These are phyloP conservation scores for Oscheius onirici DNA, from an alignment of 2,888 invertebrate genomes.

Conservation along the genomic window DNA sequence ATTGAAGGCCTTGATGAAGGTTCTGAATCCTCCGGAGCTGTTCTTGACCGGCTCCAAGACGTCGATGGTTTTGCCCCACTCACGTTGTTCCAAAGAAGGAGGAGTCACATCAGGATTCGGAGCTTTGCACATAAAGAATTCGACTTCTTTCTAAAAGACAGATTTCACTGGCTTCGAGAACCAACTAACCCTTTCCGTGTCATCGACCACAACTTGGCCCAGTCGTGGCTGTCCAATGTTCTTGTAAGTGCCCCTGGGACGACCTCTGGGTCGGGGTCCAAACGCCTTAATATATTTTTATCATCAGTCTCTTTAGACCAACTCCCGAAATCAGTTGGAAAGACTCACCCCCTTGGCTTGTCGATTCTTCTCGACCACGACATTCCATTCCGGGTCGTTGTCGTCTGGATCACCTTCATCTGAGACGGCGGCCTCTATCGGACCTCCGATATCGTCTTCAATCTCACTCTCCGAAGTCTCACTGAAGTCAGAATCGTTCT, in stretches of 20 bases:
- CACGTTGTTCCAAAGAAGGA: neutral
- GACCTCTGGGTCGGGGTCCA: neutral
- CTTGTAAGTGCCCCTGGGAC: neutral
- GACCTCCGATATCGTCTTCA: neutral
- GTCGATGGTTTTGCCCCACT: neutral
- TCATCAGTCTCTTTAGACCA: neutral
- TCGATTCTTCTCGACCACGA: neutral
- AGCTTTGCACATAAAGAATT: neutral
- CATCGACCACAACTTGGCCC: neutral
- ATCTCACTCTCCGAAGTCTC: neutral
- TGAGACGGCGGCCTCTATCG: neutral
- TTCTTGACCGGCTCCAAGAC: neutral
- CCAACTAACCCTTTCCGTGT: neutral
- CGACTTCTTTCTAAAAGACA: neutral
- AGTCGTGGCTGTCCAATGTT: neutral
- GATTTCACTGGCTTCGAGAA: no score
- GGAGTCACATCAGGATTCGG: neutral
- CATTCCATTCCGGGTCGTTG: constrained; percentile 16
- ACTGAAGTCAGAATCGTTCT: neutral
- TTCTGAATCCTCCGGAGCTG: constrained; percentile 16
- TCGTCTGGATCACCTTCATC: neutral
- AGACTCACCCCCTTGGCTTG: no score
- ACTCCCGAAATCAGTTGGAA: neutral
- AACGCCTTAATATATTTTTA: neutral
- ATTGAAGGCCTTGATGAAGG: neutral